Conservation (phyloP, 2,888 invertebrate species). For the Rhorus exstirpatorius region DNA sequence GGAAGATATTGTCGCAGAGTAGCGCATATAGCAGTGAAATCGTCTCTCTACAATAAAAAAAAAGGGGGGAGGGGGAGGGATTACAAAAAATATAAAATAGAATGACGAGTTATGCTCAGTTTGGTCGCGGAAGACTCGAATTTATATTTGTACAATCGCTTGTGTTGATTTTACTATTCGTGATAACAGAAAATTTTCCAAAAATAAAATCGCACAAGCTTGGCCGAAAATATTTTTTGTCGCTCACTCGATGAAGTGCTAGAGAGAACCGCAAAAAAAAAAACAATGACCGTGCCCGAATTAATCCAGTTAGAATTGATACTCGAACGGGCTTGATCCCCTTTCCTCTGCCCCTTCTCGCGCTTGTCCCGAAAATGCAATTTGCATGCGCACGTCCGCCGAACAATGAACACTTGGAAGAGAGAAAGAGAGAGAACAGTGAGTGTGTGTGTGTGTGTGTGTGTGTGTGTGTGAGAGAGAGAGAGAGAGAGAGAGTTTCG, state of each 20-base stretch:
- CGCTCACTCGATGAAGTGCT: slow-evolving; percentile 32
- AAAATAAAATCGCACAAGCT: slow-evolving; percentile 57
- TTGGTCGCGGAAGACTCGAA: background rate
- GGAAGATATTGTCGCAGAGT: slow-evolving; percentile 80
- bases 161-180: no score
- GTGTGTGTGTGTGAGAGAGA: slow-evolving; percentile 12
- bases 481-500: slow-evolving; percentile 8
- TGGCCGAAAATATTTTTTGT: slow-evolving; percentile 59
- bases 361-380: slow-evolving; percentile 76
- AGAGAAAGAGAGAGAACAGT: slow-evolving; percentile 50
- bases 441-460: background rate
- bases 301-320: slow-evolving; percentile 82
- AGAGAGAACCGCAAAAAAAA: slow-evolving; percentile 72
- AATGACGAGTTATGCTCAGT: slow-evolving; percentile 21
- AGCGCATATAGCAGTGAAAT: slow-evolving; percentile 78
- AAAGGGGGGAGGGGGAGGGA: no score
- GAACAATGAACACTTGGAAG: slow-evolving; percentile 78
- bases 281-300: slow-evolving; percentile 81
- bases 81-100: slow-evolving; percentile 38
- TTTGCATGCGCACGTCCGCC: slow-evolving; percentile 78
- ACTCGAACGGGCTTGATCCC: slow-evolving; percentile 70
- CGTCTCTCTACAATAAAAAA: slow-evolving; percentile 79
- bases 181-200: slow-evolving; percentile 52
- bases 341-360: slow-evolving; percentile 21
- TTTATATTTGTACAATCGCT: background rate